Conservation (phyloP, 92 coral and sea anemone genomes). For the Porites rus region DNA sequence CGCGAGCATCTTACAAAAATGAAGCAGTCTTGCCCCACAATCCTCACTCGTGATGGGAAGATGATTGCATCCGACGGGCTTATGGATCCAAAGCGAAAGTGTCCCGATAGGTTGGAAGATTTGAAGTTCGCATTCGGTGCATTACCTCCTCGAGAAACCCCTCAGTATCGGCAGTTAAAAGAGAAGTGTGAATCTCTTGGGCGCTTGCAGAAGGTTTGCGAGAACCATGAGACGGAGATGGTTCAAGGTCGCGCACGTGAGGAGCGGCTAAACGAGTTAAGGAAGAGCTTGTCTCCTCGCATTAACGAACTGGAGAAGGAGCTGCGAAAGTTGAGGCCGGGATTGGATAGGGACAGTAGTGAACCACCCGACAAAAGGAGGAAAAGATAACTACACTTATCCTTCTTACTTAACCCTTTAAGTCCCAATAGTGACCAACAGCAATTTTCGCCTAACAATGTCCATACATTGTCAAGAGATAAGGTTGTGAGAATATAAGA, state of each 20-base stretch:
- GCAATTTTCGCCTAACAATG: too few species aligned
- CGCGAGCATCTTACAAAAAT: constrained; percentile 82
- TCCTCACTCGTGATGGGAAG: constrained; percentile 84
- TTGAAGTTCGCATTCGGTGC: constrained; percentile 78
- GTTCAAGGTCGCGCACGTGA: constrained; percentile 53
- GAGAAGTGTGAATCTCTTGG: constrained; percentile 45
- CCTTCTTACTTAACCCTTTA: background rate
- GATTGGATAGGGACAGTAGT: constrained; percentile 46
- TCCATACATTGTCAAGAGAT: too few species aligned
- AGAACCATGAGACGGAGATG: constrained; percentile 51
- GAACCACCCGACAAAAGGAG: constrained; percentile 84
- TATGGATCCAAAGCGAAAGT: constrained; percentile 84
- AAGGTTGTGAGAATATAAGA: too few species aligned
- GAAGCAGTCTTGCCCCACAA: constrained; percentile 83
- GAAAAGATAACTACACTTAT: constrained; percentile 36
- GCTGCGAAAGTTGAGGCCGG: constrained; percentile 74
- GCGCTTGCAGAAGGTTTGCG: constrained; percentile 47
- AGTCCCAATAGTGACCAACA: background rate
- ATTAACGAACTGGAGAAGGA: constrained; percentile 75
- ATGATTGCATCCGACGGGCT: constrained; percentile 89
- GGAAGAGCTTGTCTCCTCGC: constrained; percentile 62
- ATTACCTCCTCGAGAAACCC: constrained; percentile 70
- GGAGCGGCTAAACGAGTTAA: constrained; percentile 52
- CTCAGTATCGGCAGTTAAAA: constrained; percentile 50
- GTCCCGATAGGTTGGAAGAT: constrained; percentile 67